A percentile compares a stretch with the other conserved stretches of the same genome.
These are phyloP conservation scores for Papilio glaucus DNA, from an alignment of 1,140 invertebrate genomes.

Conservation along the genomic window DNA sequence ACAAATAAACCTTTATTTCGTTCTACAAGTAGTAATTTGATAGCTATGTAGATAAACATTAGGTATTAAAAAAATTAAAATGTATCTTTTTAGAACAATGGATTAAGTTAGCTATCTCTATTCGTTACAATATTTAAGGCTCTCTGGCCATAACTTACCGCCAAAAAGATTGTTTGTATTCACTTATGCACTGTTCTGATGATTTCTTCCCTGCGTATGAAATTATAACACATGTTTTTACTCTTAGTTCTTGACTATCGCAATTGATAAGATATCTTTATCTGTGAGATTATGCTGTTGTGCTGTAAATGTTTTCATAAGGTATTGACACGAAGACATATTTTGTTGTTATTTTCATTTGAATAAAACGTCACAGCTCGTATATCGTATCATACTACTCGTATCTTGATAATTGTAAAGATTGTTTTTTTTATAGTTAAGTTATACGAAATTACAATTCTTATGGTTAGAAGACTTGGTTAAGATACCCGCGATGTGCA, in stretches of 20 bases:
- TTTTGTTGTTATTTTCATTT: constrained; percentile 8
- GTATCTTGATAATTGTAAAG: too few species aligned
- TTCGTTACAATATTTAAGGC: not conserved
- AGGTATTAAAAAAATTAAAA: not conserved
- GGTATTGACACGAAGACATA: constrained; percentile 6
- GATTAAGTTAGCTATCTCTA: not conserved
- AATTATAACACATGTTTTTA: constrained; percentile 52
- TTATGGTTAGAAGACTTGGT: too few species aligned
- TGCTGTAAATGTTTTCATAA: constrained; percentile 36
- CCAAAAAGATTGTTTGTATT: constrained; percentile 4
- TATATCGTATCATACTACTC: too few species aligned
- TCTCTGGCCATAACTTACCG: not conserved
- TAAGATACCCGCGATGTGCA: too few species aligned
- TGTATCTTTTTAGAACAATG: too few species aligned
- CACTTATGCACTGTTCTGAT: not conserved
- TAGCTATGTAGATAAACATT: not conserved
- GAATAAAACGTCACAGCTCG: not conserved
- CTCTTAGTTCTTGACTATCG: constrained; percentile 49
- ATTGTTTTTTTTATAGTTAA: too few species aligned
- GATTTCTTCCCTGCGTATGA: constrained; percentile 15
- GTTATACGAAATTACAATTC: too few species aligned
- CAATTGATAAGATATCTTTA: constrained; percentile 53
- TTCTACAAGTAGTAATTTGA: not conserved
- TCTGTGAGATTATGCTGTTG: constrained; percentile 44
- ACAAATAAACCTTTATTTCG: too few species aligned